Conservation (phyloP, 2,113 vertebrate genomes). For the Falcunculus frontatus region DNA sequence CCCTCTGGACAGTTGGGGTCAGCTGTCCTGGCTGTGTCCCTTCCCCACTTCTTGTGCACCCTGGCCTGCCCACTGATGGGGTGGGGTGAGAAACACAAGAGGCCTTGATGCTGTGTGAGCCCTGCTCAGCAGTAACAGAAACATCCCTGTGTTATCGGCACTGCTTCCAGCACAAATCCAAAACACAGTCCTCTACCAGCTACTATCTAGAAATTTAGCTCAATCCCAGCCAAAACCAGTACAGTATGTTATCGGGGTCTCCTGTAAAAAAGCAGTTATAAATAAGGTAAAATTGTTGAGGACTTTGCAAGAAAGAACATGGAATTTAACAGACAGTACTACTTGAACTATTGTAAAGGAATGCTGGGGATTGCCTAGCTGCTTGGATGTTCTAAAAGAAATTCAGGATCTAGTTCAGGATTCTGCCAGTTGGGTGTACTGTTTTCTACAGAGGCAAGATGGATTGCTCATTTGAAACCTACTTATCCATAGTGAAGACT, state of each 20-base stretch:
- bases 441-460: neutral
- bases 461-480: neutral
- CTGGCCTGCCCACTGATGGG: fast-evolving
- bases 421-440: neutral
- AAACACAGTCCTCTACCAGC: neutral
- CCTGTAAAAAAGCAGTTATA: neutral
- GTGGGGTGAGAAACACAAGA: neutral
- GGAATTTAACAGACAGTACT: neutral
- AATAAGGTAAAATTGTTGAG: neutral
- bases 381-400: neutral
- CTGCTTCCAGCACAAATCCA: neutral
- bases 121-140: neutral
- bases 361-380: neutral
- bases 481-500: neutral
- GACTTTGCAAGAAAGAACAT: neutral
- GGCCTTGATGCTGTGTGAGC: neutral
- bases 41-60: neutral
- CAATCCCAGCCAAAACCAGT: neutral
- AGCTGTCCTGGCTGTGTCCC: neutral
- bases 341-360: neutral
- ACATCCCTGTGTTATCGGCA: neutral
- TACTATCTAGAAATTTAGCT: neutral
- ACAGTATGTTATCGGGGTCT: neutral
- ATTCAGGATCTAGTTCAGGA: neutral
- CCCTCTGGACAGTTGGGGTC: neutral